phyloP scores from a whole-genome alignment of 2,113 vertebrate species.

The Pomatorhinus ruficollis region DNA sequence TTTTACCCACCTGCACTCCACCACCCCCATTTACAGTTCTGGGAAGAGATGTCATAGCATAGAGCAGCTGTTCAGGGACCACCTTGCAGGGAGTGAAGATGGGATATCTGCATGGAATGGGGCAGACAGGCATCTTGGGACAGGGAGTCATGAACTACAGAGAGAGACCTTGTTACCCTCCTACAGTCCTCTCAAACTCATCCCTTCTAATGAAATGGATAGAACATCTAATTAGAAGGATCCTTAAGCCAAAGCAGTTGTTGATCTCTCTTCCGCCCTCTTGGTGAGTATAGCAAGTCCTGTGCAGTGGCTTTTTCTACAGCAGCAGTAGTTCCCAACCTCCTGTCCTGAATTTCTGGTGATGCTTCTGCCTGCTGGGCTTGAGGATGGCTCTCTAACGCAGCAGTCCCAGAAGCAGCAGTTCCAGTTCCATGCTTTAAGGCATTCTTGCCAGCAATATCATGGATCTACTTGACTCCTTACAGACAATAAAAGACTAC shows the following conservation, averaged over 20 bases:
- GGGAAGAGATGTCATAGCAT: neutral
- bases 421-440: neutral
- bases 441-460: neutral
- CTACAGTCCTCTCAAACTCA: neutral
- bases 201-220: neutral
- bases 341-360: neutral
- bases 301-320: neutral
- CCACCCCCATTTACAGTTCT: neutral
- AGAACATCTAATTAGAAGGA: neutral
- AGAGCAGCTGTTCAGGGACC: neutral
- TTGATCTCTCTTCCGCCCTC: neutral
- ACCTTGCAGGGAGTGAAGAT: neutral
- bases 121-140: neutral
- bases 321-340: neutral
- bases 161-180: neutral
- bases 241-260: neutral
- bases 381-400: neutral
- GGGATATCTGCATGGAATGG: neutral
- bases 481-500: neutral
- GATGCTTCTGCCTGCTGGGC: neutral
- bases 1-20: neutral
- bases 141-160: neutral
- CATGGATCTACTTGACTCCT: neutral
- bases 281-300: neutral
- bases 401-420: neutral